Evolutionary conservation across 2,888 invertebrate species (phyloP), one percentile per base, ranked within the genome.

Genomic region (Cephus sareptanus): DNA sequence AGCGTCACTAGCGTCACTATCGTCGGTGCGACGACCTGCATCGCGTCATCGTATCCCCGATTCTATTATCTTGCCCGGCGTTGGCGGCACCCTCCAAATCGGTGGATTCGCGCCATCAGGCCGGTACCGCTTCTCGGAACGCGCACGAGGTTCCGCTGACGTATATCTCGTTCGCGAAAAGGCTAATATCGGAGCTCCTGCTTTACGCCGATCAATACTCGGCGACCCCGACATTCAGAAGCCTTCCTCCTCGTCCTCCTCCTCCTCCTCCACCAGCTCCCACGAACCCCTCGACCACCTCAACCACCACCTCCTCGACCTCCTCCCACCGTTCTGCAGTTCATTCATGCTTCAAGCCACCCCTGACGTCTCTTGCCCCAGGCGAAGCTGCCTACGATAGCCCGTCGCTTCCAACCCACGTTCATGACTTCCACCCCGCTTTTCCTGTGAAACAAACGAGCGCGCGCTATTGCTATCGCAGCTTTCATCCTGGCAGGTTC

Each of bases 191-290:
- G 89, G 89, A 90, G 88, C 87, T 83, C 85, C 85, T 80, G 87
- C 81, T 86, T 83, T 83, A 82, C 83, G 86, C 85, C 87, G 91
- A 91, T 91, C 91, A 91, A 91, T 91, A 91, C 91, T 89, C 86
- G 84, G 83, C 89, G 90, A 90, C 91, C 90, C 91, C 91, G 91
- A 91, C 91, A 91, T 91, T 91, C 90, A 89, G 87, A 88, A 85
- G 85, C 85, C 86, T 85, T 85, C 83, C 83, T 84, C 83, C 82
- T 82, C 82, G 81, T 85, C 84, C 81, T 78, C 79, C 81, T 76
- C 82, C 78, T 80, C 83, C 80, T 79, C 80, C 76, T 33, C 81
- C 40, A 9, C 40, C 15, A 15, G 56, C 23, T 6, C 9, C 56
- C 56, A 56, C 56, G 23, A 56, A 56, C 56, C 56, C 56, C 56